Percentiles rank a stretch among this genome's conserved stretches.
phyloP scores from a whole-genome alignment of 2,797 vertebrate genomes.

The Argya squamiceps region DNA sequence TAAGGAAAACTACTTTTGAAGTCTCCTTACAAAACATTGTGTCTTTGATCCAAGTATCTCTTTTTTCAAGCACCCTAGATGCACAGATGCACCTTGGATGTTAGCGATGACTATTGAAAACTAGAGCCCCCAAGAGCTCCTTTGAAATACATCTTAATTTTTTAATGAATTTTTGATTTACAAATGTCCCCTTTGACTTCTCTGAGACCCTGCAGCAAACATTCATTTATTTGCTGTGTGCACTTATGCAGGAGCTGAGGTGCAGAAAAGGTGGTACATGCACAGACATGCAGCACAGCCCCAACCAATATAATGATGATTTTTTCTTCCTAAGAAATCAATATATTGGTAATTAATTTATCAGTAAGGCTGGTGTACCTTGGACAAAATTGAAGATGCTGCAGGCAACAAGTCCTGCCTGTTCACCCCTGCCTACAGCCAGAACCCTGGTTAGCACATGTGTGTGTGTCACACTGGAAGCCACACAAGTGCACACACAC shows the following conservation, averaged over 20 bases:
- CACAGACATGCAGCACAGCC: neutral
- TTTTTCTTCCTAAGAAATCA: neutral
- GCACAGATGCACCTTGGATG: neutral
- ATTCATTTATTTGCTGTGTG: neutral
- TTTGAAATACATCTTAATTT: neutral
- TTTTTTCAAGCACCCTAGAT: neutral
- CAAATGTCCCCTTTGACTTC: neutral
- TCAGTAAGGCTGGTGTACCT: neutral
- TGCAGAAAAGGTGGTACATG: neutral
- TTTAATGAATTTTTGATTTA: neutral
- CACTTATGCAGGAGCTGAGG: neutral
- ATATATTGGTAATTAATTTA: neutral
- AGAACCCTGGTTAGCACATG: neutral
- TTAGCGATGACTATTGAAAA: neutral
- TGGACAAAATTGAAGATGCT: neutral
- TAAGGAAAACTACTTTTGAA: constrained; percentile 19
- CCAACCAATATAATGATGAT: rapidly evolving
- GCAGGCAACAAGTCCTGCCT: neutral
- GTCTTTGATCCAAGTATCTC: constrained; percentile 39
- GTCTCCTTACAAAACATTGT: neutral
- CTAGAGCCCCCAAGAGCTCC: neutral
- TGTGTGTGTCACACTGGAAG: neutral
- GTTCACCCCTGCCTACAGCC: neutral
- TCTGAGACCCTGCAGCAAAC: neutral
- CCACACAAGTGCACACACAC: neutral